Base-by-base conservation (phyloP, 2,113 vertebrate genomes). In the Morone saxatilis region DNA sequence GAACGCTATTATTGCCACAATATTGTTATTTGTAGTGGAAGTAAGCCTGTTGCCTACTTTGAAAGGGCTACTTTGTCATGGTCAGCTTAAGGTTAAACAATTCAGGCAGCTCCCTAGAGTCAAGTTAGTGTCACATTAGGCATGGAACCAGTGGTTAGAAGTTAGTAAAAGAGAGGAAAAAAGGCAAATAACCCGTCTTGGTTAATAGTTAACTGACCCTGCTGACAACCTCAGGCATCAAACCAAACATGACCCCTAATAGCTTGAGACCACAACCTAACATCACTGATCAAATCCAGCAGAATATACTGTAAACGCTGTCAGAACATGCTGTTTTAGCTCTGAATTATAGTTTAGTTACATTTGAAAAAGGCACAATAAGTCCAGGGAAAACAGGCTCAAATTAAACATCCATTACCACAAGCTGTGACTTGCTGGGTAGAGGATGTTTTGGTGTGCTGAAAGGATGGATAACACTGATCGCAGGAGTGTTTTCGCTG, bases 21-120 rank as follows among this genome's bases (percentile, higher is more conserved):
- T 65, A 19, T 77, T 79, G 63, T 63, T 71, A 73, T 85, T 66
- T 85, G 86, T 76, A 41, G 86, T 71, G 77, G 89, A 83, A 83
- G 54, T 87, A 87, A 92, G 87, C 83, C 85, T 78, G 80, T 88
- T 88, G 81, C 59, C 65, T 12, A 40, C 51, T 80, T 67, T 90
- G 79, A 90, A 89, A 86, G 84, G 71, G 40, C 85, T 47, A 78
- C 67, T 90, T 90, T 71, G 86, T 94, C 91, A 92, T 93, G 93
- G 90, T 92, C 91, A 86, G 78, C 86, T 88, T 85, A 72, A 85
- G 91, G 90, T 92, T 91, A 92, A 92, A 83, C 86, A 91, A 88
- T 88, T 87, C 77, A 86, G 77, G 86, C 82, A 71, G 80, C 84
- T 88, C 83, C 65, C 72, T 41, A 20, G 79, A 79, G 82, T 89